These are phyloP conservation scores for Campoletis sonorensis DNA, from an alignment of 1,140 invertebrate genomes.

Conservation along the genomic window DNA sequence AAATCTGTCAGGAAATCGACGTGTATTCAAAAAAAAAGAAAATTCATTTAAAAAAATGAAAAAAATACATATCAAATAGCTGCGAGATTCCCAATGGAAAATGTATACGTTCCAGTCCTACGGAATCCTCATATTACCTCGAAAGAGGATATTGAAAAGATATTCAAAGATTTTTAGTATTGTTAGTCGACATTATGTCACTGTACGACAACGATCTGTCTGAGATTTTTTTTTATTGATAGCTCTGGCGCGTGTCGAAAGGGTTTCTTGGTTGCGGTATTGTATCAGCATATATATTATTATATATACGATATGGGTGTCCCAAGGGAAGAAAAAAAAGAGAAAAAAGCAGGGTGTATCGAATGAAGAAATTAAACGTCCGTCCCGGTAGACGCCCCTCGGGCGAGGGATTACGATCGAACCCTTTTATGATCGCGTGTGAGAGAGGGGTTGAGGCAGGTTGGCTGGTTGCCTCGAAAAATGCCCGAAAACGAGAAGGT, in stretches of 20 bases:
- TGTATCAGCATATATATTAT: not conserved
- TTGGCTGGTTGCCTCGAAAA: slow-evolving; percentile 55
- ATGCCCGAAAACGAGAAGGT: slow-evolving; percentile 26
- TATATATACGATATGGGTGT: slow-evolving; percentile 8
- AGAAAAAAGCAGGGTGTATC: slow-evolving; percentile 21
- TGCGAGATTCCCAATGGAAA: not conserved
- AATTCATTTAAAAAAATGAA: not conserved
- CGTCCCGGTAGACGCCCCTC: slow-evolving; percentile 47
- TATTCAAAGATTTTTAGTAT: slow-evolving; percentile 2
- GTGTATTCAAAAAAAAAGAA: too few relatives aligned
- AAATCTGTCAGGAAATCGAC: too few relatives aligned
- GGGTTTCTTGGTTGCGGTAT: not conserved
- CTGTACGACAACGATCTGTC: slow-evolving; percentile 10
- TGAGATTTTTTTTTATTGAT: slow-evolving; percentile 39
- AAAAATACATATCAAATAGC: not conserved
- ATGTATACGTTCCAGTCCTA: not conserved
- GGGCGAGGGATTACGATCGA: slow-evolving; percentile 47
- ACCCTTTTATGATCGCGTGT: slow-evolving; percentile 60
- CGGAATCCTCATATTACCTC: not conserved
- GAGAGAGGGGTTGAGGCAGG: slow-evolving; percentile 55
- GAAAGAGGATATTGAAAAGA: not conserved
- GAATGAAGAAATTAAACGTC: slow-evolving; percentile 51
- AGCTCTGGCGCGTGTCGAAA: slow-evolving; percentile 32
- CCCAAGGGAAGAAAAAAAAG: slow-evolving; percentile 30
- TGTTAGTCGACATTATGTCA: slow-evolving; percentile 26